Base-by-base conservation (phyloP, 2,888 invertebrate genomes). In the Agrenia bidenticulata region DNA sequence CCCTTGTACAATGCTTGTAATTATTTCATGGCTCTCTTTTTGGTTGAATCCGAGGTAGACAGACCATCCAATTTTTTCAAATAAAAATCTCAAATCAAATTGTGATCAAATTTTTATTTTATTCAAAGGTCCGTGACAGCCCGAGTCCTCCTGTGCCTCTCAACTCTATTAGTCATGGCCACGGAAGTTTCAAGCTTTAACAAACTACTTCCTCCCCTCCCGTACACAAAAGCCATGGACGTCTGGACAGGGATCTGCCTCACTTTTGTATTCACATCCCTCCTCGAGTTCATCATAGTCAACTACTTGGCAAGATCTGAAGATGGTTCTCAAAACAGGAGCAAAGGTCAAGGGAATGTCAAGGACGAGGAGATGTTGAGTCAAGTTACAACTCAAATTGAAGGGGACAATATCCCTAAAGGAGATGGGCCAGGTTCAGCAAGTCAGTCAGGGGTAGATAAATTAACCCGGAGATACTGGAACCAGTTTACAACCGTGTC, bases 1-100 rank as follows among this genome's bases (percentile, higher is more conserved):
- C 56, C 83, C 83, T 1, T 80, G 80, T 62, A 77, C 77, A 41
- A 79, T 79, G 78, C 69, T 80, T 23, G 78, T 79, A n/a, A 77
- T 78, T 13, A 77, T 78, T 15, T 70, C 77, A 7, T 79, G 77
- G 73, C 73, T 77, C 42, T 65, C 70, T 45, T 76, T 76, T 63
- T 76, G 76, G 69, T 49, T 77, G 42, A 70, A 73, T 42, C 50
- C 32, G 32, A 32, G 32, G 32, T 11, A 32, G 4, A 7, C 32
- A 32, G 11, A 7, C 32, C 32, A 4, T 32, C 11, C 11, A 32
- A 32, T 32, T 32, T 32, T 32, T 32, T 32, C 32, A 32, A 4
- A 32, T 4, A 32, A 32, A 32, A 32, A 32, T 32, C 4, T 32
- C n/a, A n/a, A n/a, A n/a, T n/a, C n/a, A n/a, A n/a, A n/a, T n/a